Conservation (phyloP, 2,888 invertebrate genomes). For the Graphium colonna region DNA sequence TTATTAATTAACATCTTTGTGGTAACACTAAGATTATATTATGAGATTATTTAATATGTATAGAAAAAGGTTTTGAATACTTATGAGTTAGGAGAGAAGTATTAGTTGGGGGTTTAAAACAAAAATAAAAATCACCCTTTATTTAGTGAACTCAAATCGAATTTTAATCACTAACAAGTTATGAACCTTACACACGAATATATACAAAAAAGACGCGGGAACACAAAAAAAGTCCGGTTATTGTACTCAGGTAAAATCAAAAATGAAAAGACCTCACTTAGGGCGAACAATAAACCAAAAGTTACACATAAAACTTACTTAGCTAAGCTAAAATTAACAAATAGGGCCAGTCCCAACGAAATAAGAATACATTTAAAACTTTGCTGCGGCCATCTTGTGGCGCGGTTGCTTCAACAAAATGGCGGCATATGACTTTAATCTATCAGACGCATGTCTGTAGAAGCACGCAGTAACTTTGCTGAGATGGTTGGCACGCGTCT, state of each 20-base stretch:
- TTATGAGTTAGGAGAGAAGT: too few species aligned
- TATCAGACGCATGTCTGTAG: not conserved
- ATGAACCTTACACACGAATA: conserved; percentile 57
- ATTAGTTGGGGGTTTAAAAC: too few species aligned
- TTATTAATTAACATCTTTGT: too few species aligned
- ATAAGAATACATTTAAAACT: conserved; percentile 13
- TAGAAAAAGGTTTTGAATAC: not conserved
- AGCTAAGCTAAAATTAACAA: conserved; percentile 18
- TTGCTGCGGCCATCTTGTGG: conserved; percentile 15
- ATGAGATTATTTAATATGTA: conserved; percentile 11
- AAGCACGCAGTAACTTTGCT: not conserved
- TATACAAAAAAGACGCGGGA: conserved; percentile 52
- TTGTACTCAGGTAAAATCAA: conserved; percentile 60
- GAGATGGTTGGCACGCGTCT: conserved; percentile 4
- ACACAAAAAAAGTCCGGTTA: conserved; percentile 47
- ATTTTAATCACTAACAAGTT: conserved; percentile 65
- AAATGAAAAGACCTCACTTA: conserved; percentile 44
- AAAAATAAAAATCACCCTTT: conserved; percentile 22
- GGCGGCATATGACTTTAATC: conserved; percentile 12
- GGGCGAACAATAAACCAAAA: conserved; percentile 41
- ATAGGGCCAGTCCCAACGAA: conserved; percentile 17
- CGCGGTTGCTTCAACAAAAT: conserved; percentile 11
- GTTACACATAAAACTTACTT: conserved; percentile 37
- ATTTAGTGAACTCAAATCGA: conserved; percentile 58
- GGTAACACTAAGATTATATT: too few species aligned